Evolutionary conservation across 2,888 invertebrate genomes (phyloP), one percentile per base, ranked within the genome.

Genomic region (Caenorhabditis sinica): DNA sequence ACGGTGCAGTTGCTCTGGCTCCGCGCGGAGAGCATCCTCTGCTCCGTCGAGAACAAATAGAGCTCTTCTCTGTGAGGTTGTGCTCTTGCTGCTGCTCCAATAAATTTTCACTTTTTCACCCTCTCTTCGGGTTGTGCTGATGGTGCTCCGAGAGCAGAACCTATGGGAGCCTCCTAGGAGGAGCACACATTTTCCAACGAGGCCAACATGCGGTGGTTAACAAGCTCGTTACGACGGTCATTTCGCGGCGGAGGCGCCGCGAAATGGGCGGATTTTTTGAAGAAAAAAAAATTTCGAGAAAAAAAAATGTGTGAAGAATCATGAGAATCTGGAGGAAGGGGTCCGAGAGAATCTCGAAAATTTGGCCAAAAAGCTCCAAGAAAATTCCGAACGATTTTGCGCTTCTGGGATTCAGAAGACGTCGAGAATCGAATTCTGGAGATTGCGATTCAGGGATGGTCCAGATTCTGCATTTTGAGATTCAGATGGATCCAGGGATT

Each of bases 151-250:
- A 36, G n/a, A 60, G 40, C 6, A 13, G n/a, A 36, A 61, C 9
- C 36, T 9, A 2, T 33, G 2, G 65, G 23, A 6, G 4, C 9
- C 9, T 36, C 33, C 33, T 36, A 33, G 15, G 65, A 20, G 25
- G 49, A 66, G 71, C 77, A 56, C 40, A 40, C 33, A 33, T 33
- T 40, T 40, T 40, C 9, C 11, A 13, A 11, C 11, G 13, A 40
- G 30, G 61, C 65, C 56, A 79, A 72, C 80, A 80, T 72, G 80
- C 80, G 66, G 40, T 40, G 40, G 80, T 80, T 80, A 80, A 80
- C 80, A 80, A 72, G 65, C 58, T 65, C 66, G 72, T 80, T 80
- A 80, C 65, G 71, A 79, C 69, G 77, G 77, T 71, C 77, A 79
- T 79, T 79, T 71, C 36, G 77, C 40, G 69, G 28, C 71, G 17